Evolutionary conservation across 2,113 vertebrate species (phyloP).

Genomic region (Tyto alba): DNA sequence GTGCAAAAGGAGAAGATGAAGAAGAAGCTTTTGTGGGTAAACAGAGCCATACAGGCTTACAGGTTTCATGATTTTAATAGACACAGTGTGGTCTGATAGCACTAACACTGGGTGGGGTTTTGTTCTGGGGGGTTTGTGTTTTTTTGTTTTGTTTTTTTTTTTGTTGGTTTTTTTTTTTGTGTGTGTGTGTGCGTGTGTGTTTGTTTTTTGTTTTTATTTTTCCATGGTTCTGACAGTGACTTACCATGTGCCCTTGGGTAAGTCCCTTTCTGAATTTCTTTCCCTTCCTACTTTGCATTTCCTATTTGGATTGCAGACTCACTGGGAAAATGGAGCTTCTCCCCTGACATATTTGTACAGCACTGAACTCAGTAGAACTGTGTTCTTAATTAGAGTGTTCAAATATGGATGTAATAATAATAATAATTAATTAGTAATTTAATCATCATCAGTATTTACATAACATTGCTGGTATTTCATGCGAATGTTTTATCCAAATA

Average conservation of each 20-base stretch:
- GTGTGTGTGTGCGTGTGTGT: too few relatives aligned
- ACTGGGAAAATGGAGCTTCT: background rate
- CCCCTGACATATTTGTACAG: background rate
- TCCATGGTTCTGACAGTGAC: background rate
- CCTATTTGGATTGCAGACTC: background rate
- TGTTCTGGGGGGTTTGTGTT: too few relatives aligned
- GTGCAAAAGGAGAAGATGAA: background rate
- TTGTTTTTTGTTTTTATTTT: background rate
- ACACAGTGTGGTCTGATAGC: background rate
- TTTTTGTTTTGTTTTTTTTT: background rate
- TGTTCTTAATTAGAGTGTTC: conserved; percentile 7
- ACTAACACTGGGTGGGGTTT: background rate
- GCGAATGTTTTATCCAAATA: background rate
- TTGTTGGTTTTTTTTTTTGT: background rate
- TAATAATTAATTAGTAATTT: conserved; percentile 27
- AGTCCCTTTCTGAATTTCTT: background rate
- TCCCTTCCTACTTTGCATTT: background rate
- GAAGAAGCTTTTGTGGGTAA: background rate
- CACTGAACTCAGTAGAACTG: background rate
- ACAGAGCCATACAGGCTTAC: background rate
- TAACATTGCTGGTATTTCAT: background rate
- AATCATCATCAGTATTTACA: conserved; percentile 4
- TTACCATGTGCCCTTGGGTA: background rate
- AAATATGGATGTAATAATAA: conserved; percentile 16
- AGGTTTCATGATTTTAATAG: background rate